Evolutionary conservation across 2,888 invertebrate genomes (phyloP), one percentile per base, ranked within the genome.

Genomic region (Luperina testacea): DNA sequence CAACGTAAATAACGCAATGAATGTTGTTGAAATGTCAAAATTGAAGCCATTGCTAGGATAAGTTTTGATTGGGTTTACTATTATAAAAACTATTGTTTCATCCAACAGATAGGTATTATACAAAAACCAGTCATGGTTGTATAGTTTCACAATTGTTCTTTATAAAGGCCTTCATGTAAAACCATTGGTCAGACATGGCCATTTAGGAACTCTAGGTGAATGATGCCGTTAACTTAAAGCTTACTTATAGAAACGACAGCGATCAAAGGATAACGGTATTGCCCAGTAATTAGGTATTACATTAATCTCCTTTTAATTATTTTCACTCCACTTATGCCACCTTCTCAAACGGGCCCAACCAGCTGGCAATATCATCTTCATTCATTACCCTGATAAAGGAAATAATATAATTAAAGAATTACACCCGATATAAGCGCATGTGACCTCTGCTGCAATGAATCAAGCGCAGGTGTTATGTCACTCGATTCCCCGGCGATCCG

Each of bases 391-490:
- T 48, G 85, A 74, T 85, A 68, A 72, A 72, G 45, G 65, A 72
- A 77, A 70, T 75, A 83, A 74, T 48, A 75, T 76, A 83, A 82
- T 83, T 72, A 72, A 65, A 85, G 78, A 82, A 72, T 64, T 79
- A 85, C 69, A 64, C 64, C 42, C 61, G 70, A 64, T 76, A 75
- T 65, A 78, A 72, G 75, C 70, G 68, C 78, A 83, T 69, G 80
- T 84, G 77, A 82, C 78, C 75, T 68, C 42, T 77, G 72, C 68
- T 69, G 86, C 80, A 86, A 85, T 88, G 90, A 87, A 90, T 90
- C 90, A 90, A 88, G 82, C 89, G 93, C 95, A 95, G 94, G 94
- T 95, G 95, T 94, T 92, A 80, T 92, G 95, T 92, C 92, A 95
- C 90, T 86, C 90, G 95, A 95, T 86, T 90, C 94, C 89, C 73